Evolutionary conservation across 1,140 invertebrate species (phyloP).

Genomic region (Tribolium madens): DNA sequence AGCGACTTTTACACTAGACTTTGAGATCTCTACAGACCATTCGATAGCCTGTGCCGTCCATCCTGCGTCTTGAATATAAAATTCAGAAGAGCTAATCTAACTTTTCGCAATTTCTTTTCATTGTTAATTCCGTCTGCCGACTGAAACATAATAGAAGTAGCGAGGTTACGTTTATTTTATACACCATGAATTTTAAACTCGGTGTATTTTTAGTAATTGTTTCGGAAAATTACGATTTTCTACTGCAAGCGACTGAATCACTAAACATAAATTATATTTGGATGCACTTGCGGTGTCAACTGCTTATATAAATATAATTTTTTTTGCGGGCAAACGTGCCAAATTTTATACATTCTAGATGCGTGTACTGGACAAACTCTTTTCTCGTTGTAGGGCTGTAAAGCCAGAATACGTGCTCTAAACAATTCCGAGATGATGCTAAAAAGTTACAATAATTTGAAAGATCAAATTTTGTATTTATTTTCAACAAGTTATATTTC

Average conservation of each 20-base stretch:
- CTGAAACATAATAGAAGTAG: constrained; percentile 11
- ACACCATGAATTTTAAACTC: constrained; percentile 17
- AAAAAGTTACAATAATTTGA: no score
- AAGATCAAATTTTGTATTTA: no score
- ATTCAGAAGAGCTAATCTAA: constrained; percentile 44
- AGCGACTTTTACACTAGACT: constrained; percentile 39
- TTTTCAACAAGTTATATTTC: no score
- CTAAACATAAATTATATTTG: not conserved
- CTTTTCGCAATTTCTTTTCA: constrained; percentile 46
- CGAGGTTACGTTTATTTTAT: constrained; percentile 53
- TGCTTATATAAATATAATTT: constrained; percentile 9
- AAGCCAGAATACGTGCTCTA: no score
- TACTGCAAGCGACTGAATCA: constrained; percentile 6
- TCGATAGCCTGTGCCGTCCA: constrained; percentile 33
- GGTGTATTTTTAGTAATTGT: constrained; percentile 26
- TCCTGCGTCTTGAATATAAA: constrained; percentile 39
- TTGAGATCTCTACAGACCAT: constrained; percentile 31
- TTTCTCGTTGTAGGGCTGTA: not conserved
- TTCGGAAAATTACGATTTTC: constrained; percentile 27
- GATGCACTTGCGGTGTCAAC: constrained; percentile 40
- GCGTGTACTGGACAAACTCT: not conserved
- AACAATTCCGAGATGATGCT: no score
- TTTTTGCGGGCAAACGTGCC: constrained; percentile 10
- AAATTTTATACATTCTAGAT: not conserved
- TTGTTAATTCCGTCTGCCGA: constrained; percentile 44